These are phyloP conservation scores for Coluber constrictor DNA, from an alignment of 2,797 vertebrate species.

Conservation along the genomic window DNA sequence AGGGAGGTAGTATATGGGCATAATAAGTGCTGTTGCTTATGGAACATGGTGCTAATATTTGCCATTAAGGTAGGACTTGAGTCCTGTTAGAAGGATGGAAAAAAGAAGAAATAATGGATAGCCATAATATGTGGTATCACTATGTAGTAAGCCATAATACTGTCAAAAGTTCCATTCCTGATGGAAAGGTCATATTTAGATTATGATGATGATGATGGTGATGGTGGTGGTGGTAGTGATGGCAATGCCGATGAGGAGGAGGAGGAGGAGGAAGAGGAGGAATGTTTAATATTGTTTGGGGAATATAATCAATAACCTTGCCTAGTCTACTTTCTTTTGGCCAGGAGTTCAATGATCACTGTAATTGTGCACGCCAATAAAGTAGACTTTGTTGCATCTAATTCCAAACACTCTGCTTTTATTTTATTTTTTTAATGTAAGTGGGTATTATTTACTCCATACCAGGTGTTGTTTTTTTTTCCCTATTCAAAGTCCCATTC, in stretches of 20 bases:
- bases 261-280: not conserved
- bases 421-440: not conserved
- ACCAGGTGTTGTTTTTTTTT: not conserved
- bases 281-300: not conserved
- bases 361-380: not conserved
- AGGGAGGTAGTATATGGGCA: not conserved
- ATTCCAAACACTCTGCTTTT: not conserved
- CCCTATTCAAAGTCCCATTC: not conserved
- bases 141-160: not conserved
- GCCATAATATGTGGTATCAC: not conserved
- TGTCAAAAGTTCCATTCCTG: not conserved
- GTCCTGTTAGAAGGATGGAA: not conserved
- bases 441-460: not conserved
- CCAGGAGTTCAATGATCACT: not conserved
- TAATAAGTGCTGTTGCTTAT: not conserved
- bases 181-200: not conserved
- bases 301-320: not conserved
- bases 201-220: no score
- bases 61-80: not conserved
- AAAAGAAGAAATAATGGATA: not conserved
- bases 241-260: accelerated
- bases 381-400: not conserved
- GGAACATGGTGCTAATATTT: not conserved
- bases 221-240: not conserved
- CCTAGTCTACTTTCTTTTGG: not conserved